Conservation (phyloP, 2,888 invertebrate species). For the Eristalinus aeneus region DNA sequence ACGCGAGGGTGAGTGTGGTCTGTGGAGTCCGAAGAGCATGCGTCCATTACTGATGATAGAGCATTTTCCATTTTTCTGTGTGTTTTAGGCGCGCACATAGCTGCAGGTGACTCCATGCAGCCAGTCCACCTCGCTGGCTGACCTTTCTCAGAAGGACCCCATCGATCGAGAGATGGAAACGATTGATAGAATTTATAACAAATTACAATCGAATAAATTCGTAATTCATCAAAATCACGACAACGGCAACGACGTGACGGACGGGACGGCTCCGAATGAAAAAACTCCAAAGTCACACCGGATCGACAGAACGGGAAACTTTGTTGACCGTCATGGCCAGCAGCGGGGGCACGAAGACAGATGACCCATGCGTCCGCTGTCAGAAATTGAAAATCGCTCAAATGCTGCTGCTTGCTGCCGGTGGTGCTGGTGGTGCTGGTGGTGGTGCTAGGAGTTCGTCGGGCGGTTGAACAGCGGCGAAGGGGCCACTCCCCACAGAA, state of each 20-base stretch:
- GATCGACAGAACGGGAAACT: conserved; percentile 53
- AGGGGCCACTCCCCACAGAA: conserved; percentile 34
- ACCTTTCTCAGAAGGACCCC: conserved; percentile 67
- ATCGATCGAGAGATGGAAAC: conserved; percentile 65
- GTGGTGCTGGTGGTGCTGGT: not conserved
- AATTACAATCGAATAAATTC: conserved; percentile 70
- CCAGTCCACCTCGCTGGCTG: conserved; percentile 33
- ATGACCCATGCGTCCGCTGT: conserved; percentile 69
- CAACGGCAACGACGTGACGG: conserved; percentile 27
- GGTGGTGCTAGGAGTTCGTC: not conserved
- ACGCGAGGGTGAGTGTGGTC: not conserved
- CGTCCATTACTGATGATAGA: conserved; percentile 44
- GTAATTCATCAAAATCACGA: conserved; percentile 70
- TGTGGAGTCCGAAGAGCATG: not conserved
- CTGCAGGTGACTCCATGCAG: conserved; percentile 54
- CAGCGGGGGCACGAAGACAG: conserved; percentile 61
- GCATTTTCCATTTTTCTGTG: conserved; percentile 65
- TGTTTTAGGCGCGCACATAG: conserved; percentile 50
- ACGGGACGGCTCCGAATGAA: not conserved
- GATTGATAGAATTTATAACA: conserved; percentile 71
- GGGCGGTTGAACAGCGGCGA: not conserved
- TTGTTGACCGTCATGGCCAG: conserved; percentile 52
- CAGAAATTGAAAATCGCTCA: conserved; percentile 71
- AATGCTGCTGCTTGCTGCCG: conserved; percentile 32
- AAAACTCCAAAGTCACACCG: conserved; percentile 59